Conservation (phyloP, 2,113 vertebrate genomes). For the Hassar affinis region DNA sequence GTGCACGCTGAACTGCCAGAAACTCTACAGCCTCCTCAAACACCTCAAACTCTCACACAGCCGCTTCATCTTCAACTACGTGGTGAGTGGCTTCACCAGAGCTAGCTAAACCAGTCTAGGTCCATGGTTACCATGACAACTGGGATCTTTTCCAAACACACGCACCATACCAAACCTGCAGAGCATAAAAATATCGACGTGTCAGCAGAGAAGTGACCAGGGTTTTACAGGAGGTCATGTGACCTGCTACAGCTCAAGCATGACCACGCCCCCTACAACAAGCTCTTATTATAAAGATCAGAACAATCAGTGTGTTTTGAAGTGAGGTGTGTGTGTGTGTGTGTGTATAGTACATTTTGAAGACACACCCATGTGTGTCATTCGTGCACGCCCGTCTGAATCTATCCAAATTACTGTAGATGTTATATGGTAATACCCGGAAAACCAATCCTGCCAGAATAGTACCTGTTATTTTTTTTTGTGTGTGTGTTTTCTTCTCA, state of each 20-base stretch:
- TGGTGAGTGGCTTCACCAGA: constrained; percentile 82
- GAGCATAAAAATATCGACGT: not conserved
- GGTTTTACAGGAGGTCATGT: not conserved
- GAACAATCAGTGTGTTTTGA: not conserved
- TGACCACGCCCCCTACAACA: not conserved
- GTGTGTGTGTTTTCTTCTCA: constrained; percentile 54
- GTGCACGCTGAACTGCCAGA: constrained; percentile 96
- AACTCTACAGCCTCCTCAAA: constrained; percentile 96
- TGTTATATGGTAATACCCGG: not conserved
- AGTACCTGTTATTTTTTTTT: not conserved
- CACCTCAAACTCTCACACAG: constrained; percentile 98
- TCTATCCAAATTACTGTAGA: not conserved
- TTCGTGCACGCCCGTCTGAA: too few species aligned
- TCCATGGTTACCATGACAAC: not conserved
- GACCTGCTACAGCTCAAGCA: not conserved
- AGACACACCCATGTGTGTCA: not conserved
- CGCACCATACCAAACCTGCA: not conserved
- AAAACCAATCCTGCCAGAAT: too few species aligned
- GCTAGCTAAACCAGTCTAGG: not conserved
- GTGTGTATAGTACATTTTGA: not conserved
- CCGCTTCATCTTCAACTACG: constrained; percentile 97
- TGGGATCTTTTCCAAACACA: not conserved
- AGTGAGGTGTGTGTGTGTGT: not conserved
- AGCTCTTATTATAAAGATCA: not conserved
- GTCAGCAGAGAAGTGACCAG: too few species aligned